phyloP scores from a whole-genome alignment of 2,113 vertebrate genomes.

The Lepisosteus oculatus region DNA sequence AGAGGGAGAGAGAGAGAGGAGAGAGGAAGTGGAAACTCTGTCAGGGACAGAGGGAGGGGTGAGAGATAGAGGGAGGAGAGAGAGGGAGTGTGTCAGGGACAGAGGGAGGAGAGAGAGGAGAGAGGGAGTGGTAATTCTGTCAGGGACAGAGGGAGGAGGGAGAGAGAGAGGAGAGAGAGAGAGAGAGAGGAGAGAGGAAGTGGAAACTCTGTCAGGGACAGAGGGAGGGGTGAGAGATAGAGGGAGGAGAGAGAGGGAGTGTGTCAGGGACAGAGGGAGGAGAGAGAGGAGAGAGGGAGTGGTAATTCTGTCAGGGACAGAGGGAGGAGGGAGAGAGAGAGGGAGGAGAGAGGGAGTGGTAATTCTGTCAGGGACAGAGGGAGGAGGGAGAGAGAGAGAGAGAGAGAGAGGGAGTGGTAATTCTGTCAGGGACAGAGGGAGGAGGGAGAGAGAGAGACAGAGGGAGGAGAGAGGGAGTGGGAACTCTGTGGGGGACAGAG shows the following conservation, averaged over 20 bases:
- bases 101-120: background rate
- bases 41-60: background rate
- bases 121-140: too few species aligned
- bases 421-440: constrained; percentile 12
- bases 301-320: background rate
- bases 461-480: constrained; percentile 31
- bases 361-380: too few species aligned
- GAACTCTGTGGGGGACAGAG: constrained; percentile 27
- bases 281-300: too few species aligned
- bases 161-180: too few species aligned
- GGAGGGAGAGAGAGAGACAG: constrained; percentile 32
- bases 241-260: background rate
- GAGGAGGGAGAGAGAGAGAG: background rate
- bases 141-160: too few species aligned
- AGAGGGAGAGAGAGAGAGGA: background rate
- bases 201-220: constrained; percentile 20
- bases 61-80: background rate
- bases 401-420: constrained; percentile 17
- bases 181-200: constrained; percentile 7
- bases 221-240: background rate
- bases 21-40: constrained; percentile 24
- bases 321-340: background rate
- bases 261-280: background rate
- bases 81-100: background rate
- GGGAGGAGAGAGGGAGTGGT: background rate